phyloP scores from a whole-genome alignment of 2,888 invertebrate genomes.

The Teleiodes luculella region DNA sequence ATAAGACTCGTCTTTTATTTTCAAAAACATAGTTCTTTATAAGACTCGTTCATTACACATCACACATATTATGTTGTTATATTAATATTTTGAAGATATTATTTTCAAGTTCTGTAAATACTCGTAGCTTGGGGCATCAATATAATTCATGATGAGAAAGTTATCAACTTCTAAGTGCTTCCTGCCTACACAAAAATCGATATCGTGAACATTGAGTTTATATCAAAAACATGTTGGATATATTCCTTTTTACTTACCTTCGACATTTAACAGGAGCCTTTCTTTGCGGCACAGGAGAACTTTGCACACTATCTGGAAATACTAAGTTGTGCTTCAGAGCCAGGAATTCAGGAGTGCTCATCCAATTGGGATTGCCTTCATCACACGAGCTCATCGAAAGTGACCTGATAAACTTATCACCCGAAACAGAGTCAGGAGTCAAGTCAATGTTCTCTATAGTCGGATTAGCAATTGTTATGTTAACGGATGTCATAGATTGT shows the following conservation, averaged over 20 bases:
- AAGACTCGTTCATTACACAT: too few species aligned
- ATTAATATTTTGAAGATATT: too few species aligned
- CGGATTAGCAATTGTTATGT: slow-evolving; percentile 85
- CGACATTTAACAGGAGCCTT: slow-evolving; percentile 81
- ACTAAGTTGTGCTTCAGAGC: slow-evolving; percentile 89
- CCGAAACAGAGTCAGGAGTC: slow-evolving; percentile 80
- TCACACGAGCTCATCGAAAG: slow-evolving; percentile 82
- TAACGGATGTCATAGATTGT: slow-evolving; percentile 81
- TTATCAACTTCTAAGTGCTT: background rate
- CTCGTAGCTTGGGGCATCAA: too few species aligned
- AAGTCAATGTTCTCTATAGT: slow-evolving; percentile 84
- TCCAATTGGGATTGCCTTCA: slow-evolving; percentile 88
- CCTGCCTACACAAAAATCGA: slow-evolving; percentile 16
- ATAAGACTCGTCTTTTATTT: background rate
- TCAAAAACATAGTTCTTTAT: background rate
- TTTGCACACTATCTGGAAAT: slow-evolving; percentile 88
- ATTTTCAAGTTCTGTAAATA: too few species aligned
- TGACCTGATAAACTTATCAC: slow-evolving; percentile 79
- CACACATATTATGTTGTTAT: too few species aligned
- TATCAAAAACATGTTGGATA: too few species aligned
- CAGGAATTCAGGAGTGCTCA: slow-evolving; percentile 87
- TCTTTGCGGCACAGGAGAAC: slow-evolving; percentile 85
- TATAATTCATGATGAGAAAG: too few species aligned
- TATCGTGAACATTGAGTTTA: background rate
- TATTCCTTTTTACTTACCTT: slow-evolving; percentile 49